These are phyloP conservation scores for Caenorhabditis latens DNA, from an alignment of 1,140 invertebrate genomes.

Conservation along the genomic window DNA sequence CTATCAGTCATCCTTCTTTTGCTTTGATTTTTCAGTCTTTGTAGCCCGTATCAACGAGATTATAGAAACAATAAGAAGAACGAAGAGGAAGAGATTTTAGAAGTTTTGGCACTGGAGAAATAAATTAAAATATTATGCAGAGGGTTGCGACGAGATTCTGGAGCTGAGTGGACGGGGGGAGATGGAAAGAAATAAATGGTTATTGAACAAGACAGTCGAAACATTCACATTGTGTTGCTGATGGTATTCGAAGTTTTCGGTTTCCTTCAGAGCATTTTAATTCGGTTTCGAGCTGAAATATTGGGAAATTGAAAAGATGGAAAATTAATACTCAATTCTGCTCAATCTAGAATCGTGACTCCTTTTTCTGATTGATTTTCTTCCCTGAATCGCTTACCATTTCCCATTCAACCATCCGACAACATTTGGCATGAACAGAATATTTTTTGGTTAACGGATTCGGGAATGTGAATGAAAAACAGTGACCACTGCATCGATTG, in stretches of 20 bases:
- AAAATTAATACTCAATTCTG: neutral
- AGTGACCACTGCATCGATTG: constrained; percentile 59
- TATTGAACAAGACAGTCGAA: constrained; percentile 57
- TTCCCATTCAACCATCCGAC: constrained; percentile 60
- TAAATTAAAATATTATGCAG: constrained; percentile 49
- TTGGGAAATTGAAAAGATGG: neutral
- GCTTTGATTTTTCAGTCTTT: neutral
- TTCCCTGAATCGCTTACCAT: constrained; percentile 16
- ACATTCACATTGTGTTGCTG: constrained; percentile 59
- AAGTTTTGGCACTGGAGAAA: constrained; percentile 36
- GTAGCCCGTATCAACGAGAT: constrained; percentile 48
- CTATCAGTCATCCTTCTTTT: constrained; percentile 18
- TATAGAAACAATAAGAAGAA: constrained; percentile 8
- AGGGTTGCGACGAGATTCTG: neutral
- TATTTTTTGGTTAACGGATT: constrained; percentile 60
- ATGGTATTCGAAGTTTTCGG: constrained; percentile 58
- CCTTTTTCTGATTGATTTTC: neutral
- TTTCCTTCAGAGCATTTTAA: constrained; percentile 53
- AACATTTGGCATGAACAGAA: constrained; percentile 55
- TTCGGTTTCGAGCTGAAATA: constrained; percentile 56
- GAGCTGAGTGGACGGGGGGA: too few species aligned
- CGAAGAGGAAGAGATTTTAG: constrained; percentile 27
- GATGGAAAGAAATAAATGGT: neutral
- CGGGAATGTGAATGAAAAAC: constrained; percentile 58
- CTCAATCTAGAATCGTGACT: too few species aligned